Percentiles rank a stretch among this genome's conserved stretches.
Evolutionary conservation across 2,888 invertebrate species (phyloP).

Genomic region (Argyresthia albistria): DNA sequence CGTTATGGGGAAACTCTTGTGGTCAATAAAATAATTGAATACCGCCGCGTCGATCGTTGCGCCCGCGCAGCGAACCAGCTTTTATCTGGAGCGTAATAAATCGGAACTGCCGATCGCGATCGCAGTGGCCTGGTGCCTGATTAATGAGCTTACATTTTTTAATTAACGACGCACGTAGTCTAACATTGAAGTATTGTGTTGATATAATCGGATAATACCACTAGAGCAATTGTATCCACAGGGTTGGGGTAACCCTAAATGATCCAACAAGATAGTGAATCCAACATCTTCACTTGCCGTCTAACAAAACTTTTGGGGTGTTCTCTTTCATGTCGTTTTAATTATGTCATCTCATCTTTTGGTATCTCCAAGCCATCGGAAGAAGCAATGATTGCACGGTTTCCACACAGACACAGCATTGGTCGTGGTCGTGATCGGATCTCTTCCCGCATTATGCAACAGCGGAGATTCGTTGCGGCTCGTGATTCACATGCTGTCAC

Average conservation of each 20-base stretch:
- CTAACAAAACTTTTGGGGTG: too few species aligned
- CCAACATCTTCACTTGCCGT: too few species aligned
- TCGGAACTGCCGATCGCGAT: constrained; percentile 38
- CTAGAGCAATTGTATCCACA: background rate
- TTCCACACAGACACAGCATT: too few species aligned
- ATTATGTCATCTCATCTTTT: too few species aligned
- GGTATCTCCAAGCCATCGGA: too few species aligned
- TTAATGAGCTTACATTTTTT: constrained; percentile 50
- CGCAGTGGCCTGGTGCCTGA: constrained; percentile 32
- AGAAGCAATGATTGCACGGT: too few species aligned
- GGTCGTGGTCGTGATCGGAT: constrained; percentile 35
- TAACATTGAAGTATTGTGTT: constrained; percentile 26
- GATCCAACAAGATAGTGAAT: background rate
- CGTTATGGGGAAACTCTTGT: constrained; percentile 24
- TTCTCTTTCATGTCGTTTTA: background rate
- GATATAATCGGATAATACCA: background rate
- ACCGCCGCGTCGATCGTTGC: constrained; percentile 20
- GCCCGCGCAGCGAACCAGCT: constrained; percentile 20
- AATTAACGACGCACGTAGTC: constrained; percentile 36
- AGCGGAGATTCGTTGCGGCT: constrained; percentile 23
- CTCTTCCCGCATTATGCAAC: constrained; percentile 46
- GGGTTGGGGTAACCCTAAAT: too few species aligned
- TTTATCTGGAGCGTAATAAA: constrained; percentile 50
- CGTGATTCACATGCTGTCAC: constrained; percentile 23
- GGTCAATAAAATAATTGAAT: constrained; percentile 32